Evolutionary conservation across 2,113 vertebrate species (phyloP), one percentile per base, ranked within the genome.

Genomic region (Malurus elegans): DNA sequence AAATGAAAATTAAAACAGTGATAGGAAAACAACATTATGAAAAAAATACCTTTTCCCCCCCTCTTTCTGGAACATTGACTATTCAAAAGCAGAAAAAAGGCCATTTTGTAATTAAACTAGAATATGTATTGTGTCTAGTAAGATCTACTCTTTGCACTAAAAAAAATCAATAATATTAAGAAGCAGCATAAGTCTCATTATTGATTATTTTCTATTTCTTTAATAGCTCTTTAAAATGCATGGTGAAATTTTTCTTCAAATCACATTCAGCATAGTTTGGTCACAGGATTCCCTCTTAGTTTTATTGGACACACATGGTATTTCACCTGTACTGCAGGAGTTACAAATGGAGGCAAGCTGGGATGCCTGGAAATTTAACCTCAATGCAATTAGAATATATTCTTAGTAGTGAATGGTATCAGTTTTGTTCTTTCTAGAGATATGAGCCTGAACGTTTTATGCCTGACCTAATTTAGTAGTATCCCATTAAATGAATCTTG

Each of bases 401-500:
- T 90, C 32, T 76, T 91, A 83, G 73, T 91, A 86, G 29, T 78
- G 71, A 95, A 62, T 88, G 36, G 56, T 45, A 95, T 50, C 83
- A 95, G 73, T 91, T 96, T 71, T 11, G 60, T 79, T 91, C 73
- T 88, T 95, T 95, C 58, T 32, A 72, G 26, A 92, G 83, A 67
- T 11, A 40, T 5, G 7, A 92, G 85, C 72, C 79, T 85, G 65
- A 91, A 96, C n/a, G 38, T 95, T 97, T 86, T 84, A 65, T 31
- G 85, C 50, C 34, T 95, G 73, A 96, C 92, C 50, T 82, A 84
- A 95, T 79, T 97, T 79, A 94, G 36, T 51, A 75, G 40, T 72
- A 94, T 74, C 96, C 89, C 76, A 89, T 89, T 18, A 89, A 92
- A 93, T n/a, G 53, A 88, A 75, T 84, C 78, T 76, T 96, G 38